phyloP scores from a whole-genome alignment of 2,797 vertebrate genomes.

The Phrynocephalus guinanensis region DNA sequence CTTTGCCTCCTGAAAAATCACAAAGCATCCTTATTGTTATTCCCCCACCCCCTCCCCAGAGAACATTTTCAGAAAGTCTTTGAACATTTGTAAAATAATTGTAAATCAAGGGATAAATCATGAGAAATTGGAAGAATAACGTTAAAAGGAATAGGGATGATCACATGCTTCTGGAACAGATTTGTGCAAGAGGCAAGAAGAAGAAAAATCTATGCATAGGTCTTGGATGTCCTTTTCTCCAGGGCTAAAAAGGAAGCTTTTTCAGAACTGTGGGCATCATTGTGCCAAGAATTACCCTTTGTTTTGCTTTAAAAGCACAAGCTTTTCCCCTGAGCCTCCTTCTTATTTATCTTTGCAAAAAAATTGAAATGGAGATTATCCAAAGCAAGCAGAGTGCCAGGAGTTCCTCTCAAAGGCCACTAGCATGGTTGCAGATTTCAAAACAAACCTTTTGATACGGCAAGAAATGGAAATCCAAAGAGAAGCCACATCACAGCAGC shows the following conservation, averaged over 20 bases:
- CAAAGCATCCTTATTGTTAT: background rate
- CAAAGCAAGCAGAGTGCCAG: conserved; percentile 54
- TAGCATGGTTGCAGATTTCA: conserved; percentile 41
- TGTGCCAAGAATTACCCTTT: conserved; percentile 49
- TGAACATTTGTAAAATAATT: background rate
- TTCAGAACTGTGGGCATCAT: conserved; percentile 34
- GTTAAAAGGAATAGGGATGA: background rate
- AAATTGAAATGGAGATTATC: conserved; percentile 22
- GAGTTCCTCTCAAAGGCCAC: conserved; percentile 41
- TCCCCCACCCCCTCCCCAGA: no score
- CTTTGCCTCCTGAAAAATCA: background rate
- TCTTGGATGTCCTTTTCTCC: conserved; percentile 58
- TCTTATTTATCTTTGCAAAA: conserved; percentile 45
- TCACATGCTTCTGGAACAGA: background rate
- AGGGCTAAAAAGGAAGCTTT: conserved; percentile 52
- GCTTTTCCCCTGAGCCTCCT: conserved; percentile 53
- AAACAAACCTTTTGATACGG: conserved; percentile 33
- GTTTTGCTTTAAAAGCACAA: conserved; percentile 35
- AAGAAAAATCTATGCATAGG: conserved; percentile 45
- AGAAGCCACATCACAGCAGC: background rate
- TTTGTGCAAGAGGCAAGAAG: conserved; percentile 31
- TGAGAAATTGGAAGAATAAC: background rate
- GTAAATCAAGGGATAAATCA: background rate
- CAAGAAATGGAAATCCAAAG: conserved; percentile 29
- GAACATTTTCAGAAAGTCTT: background rate